phyloP scores from a whole-genome alignment of 2,113 vertebrate genomes.

The human (Homo sapiens) region GRCh38 chr22:35376501-35377000 shows the following conservation, averaged over 20 bases:
- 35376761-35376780: neutral
- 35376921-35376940: neutral
- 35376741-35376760: too few species aligned
- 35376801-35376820: neutral
- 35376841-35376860: neutral
- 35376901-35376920: neutral
- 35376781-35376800: neutral
- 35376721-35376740: neutral
- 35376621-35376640: too few species aligned
- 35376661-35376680: neutral
- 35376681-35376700: neutral
- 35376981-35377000: fast-evolving
- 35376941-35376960: neutral
- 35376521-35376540: too few species aligned
- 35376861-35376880: neutral
- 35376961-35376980: neutral
- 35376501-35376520: too few species aligned
- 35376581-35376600: too few species aligned
- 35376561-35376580: too few species aligned
- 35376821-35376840: neutral
- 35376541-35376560: too few species aligned
- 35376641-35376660: too few species aligned
- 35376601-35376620: neutral
- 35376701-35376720: neutral
- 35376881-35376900: neutral